Base-by-base conservation (phyloP, 1,140 invertebrate genomes). In the Wasmannia auropunctata region DNA sequence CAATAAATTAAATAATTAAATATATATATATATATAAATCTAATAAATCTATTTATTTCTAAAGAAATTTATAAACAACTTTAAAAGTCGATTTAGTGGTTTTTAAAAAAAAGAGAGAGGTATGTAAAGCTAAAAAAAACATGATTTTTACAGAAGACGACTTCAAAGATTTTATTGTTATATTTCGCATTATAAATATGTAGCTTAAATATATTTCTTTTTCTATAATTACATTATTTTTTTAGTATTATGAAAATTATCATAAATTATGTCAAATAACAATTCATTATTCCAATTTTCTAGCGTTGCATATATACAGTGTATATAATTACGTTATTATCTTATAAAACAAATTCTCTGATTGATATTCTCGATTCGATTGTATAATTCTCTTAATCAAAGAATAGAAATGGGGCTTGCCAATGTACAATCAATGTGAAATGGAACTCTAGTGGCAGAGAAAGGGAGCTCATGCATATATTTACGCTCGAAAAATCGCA, bases 401-500 rank as follows among this genome's bases (percentile, higher is more conserved):
- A 8, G 8, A 58, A 60, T 31, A 37, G 58, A 43, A 43, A 31
- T 22, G 10, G 19, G n/a, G 37, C 28, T 62, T 28, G 16, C 22
- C 16, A 40, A 40, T 60, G 25, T 31, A 31, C 25, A 43, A 77
- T 67, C 43, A 37, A 51, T 22, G 14, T 51, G 10, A 67, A 80
- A 67, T 80, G 16, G 28, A 40, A 54, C 22, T 54, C 5, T 22
- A 49, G 46, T 67, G 10, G 37, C 2, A 56, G 63, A 69, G 34
- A 69, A 40, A 54, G 31, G n/a, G n/a, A 80, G 10, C 22, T 80
- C 62, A 40, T 51, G 58, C 34, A 69, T 51, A n/a, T 28, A 58
- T 83, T 34, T 46, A 62, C 34, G 67, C 19, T 72, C 28, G 65
- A 72, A 83, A 83, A 60, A 58, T 58, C 37, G 54, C 37, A 34